phyloP scores from a whole-genome alignment of 2,113 vertebrate species.

The Semnopithecus entellus region DNA sequence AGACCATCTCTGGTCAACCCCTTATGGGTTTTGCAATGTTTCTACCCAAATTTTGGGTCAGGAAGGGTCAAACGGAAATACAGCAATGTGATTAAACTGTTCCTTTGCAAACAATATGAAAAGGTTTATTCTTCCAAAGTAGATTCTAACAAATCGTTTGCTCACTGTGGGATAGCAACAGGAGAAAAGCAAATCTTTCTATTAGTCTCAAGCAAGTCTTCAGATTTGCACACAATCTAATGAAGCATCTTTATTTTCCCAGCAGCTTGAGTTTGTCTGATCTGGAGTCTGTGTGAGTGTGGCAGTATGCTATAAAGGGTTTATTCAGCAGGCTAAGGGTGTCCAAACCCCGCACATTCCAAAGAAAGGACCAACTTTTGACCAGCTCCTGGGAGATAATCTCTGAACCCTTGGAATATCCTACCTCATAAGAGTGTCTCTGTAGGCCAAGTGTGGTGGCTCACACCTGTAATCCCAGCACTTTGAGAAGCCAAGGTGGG shows the following conservation, averaged over 20 bases:
- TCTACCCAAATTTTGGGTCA: background rate
- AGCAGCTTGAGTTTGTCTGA: background rate
- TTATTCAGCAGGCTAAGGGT: background rate
- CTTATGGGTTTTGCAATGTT: background rate
- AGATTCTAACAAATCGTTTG: background rate
- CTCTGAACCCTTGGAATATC: background rate
- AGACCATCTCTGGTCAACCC: background rate
- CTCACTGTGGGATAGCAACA: background rate
- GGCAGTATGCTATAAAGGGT: background rate
- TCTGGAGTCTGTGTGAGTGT: rapidly evolving
- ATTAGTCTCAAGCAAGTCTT: background rate
- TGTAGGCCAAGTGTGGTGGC: too few relatives aligned
- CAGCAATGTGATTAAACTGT: background rate
- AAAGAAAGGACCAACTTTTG: background rate
- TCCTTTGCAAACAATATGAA: background rate
- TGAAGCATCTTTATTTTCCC: background rate
- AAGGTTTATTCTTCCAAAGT: background rate
- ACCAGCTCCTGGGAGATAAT: background rate
- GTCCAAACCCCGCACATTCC: background rate
- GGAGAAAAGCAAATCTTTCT: background rate
- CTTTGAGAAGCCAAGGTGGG: too few relatives aligned
- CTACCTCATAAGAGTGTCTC: background rate
- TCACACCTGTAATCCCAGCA: too few relatives aligned
- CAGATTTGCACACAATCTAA: background rate
- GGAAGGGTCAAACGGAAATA: background rate